These are phyloP conservation scores for Cyaniris semiargus DNA, from an alignment of 2,888 invertebrate species.

Conservation along the genomic window DNA sequence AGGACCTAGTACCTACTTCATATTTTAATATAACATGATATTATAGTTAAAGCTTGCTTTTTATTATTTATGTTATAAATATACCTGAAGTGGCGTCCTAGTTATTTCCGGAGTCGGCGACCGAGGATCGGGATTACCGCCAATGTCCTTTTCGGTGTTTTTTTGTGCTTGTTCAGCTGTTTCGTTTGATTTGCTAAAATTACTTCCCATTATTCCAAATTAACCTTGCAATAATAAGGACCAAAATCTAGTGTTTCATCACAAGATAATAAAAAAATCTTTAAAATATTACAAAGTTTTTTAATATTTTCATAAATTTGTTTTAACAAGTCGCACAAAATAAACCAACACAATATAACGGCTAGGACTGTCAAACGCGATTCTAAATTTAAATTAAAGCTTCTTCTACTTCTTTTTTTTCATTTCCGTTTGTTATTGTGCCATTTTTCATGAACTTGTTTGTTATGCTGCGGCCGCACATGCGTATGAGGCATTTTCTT, in stretches of 20 bases:
- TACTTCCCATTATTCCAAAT: slow-evolving; percentile 63
- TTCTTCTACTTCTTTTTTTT: background rate
- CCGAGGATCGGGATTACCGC: slow-evolving; percentile 75
- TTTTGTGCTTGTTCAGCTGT: slow-evolving; percentile 53
- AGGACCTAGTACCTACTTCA: too few species aligned
- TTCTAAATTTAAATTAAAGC: slow-evolving; percentile 58
- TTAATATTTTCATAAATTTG: slow-evolving; percentile 29
- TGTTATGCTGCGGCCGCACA: too few species aligned
- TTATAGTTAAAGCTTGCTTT: background rate
- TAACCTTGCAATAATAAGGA: background rate
- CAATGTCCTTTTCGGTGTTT: slow-evolving; percentile 53
- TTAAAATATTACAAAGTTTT: slow-evolving; percentile 28
- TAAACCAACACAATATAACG: slow-evolving; percentile 57
- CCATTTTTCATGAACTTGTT: too few species aligned
- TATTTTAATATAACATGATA: background rate
- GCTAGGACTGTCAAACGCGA: slow-evolving; percentile 56
- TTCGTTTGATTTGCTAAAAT: slow-evolving; percentile 65
- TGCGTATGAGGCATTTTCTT: too few species aligned
- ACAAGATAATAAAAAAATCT: background rate
- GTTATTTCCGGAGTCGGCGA: slow-evolving; percentile 81
- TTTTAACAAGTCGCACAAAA: slow-evolving; percentile 48
- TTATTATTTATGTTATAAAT: slow-evolving; percentile 35
- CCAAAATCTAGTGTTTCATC: slow-evolving; percentile 1
- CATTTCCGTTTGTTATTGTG: background rate
- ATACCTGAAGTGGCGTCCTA: slow-evolving; percentile 82